Base-by-base conservation (phyloP, 2,888 invertebrate genomes). In the Cyrtodaria siliqua region DNA sequence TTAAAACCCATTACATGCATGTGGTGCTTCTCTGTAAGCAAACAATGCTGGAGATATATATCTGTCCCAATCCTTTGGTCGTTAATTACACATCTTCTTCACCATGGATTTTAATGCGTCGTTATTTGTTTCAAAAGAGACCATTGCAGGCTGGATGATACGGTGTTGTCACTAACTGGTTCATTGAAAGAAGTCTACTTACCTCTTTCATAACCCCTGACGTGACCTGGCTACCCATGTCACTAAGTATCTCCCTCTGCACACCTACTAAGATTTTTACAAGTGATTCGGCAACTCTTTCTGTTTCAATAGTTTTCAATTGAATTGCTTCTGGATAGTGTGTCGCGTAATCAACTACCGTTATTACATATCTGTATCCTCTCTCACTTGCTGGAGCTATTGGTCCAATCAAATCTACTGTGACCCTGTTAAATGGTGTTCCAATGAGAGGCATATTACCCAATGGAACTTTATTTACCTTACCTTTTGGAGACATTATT, bases 51-150 rank as follows among this genome's bases (percentile, higher is more conserved):
- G 47, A 29, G 73, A 23, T 16, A 83, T 24, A 50, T 75, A 82
- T 40, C 72, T 56, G 53, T 87, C 84, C 84, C 85, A 84, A 23
- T 84, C 64, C 16, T 70, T 71, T 4, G 76, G 79, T 18, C 40
- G 9, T 40, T 84, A 73, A 1, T 24, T 49, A 44, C 70, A 55
- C 71, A 83, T 64, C 47, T 61, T 76, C 12, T 61, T 27, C 14
- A 86, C 38, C 83, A 86, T 85, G 0, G 42, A 9, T 18, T 84
- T 83, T 9, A 87, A 47, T 0, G 72, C 75, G 0, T 77, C 70
- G 59, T 86, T 85, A 40, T 84, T 81, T 20, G 77, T 66, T 60
- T 85, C 85, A 6, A 64, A 67, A 1, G 74, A 53, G 0, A n/a
- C 84, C 83, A 55, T 78, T 77, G 40, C 59, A 66, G 52, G 63